Evolutionary conservation across 92 coral and sea anemone species (phyloP), one percentile per base, ranked within the genome.

Genomic region (Metridium senile): DNA sequence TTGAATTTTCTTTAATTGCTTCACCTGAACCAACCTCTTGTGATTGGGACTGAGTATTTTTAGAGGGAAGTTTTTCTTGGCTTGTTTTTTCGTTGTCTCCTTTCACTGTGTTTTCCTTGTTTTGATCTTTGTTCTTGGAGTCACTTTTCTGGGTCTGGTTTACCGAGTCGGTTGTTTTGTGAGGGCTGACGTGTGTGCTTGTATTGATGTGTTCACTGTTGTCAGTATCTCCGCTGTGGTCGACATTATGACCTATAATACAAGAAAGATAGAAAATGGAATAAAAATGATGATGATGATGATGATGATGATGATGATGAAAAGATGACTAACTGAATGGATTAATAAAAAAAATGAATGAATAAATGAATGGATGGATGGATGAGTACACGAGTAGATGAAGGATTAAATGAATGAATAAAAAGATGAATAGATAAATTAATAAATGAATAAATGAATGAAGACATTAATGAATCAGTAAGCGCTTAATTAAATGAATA

Each of bases 11-110:
- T 59, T 59, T 59, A 4, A 30, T 6, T 10, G 30, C 4, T 8
- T 29, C 11, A 22, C 66, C 66, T 59, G 66, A 26, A 9, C 9
- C n/a, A 20, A 54, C 66, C 33, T 26, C 16, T 59, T 26, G 66
- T 22, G 59, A 54, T 67, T 66, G 32, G 26, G 57, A 17, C 21
- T 21, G 57, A 19, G 32, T 25, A n/a, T n/a, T n/a, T n/a, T n/a
- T n/a, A n/a, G n/a, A n/a, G n/a, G n/a, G n/a, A 35, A 57, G 74
- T 18, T 25, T 35, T 43, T 68, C 56, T 35, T 33, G 72, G 51
- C 26, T 4, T 16, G 47, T 1, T 47, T 30, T 33, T 30, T 2
- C 47, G 47, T 33, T 4, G 26, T 20, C 51, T 1, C 6, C 43
- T 21, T 33, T 4, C 8, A 6, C 11, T 66, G 72, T 9, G 49